Conservation (phyloP, 1,140 invertebrate species). For the Hypsibius dujardini region DNA sequence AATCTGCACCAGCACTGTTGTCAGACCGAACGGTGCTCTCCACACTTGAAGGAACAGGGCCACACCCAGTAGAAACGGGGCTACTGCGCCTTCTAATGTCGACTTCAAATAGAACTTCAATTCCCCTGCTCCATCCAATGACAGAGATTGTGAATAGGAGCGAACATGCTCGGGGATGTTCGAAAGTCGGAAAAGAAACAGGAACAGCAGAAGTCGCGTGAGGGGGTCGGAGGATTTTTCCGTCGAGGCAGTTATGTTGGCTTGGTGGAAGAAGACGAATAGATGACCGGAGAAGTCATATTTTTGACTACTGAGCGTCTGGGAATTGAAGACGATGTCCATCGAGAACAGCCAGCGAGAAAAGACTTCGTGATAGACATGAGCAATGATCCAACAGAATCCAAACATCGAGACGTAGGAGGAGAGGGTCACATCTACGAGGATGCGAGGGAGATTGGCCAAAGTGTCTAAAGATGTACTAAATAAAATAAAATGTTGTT, state of each 20-base stretch:
- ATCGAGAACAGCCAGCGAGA: neutral
- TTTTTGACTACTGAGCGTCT: neutral
- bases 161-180: neutral
- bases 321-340: neutral
- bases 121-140: neutral
- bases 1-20: neutral
- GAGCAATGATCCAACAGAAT: conserved; percentile 1
- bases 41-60: neutral
- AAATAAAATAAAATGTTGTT: too few species aligned
- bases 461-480: neutral
- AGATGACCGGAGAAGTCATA: conserved; percentile 14
- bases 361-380: neutral
- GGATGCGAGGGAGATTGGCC: neutral
- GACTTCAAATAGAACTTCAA: neutral
- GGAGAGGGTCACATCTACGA: neutral
- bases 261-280: neutral
- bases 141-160: neutral
- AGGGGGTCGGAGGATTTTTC: neutral
- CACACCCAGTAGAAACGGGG: neutral
- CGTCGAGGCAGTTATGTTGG: neutral
- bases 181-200: neutral
- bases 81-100: neutral
- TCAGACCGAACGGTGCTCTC: neutral
- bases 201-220: neutral
- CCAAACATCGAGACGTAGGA: conserved; percentile 1